Conservation (phyloP, 2,888 invertebrate species). For the Periphyllus acericola region DNA sequence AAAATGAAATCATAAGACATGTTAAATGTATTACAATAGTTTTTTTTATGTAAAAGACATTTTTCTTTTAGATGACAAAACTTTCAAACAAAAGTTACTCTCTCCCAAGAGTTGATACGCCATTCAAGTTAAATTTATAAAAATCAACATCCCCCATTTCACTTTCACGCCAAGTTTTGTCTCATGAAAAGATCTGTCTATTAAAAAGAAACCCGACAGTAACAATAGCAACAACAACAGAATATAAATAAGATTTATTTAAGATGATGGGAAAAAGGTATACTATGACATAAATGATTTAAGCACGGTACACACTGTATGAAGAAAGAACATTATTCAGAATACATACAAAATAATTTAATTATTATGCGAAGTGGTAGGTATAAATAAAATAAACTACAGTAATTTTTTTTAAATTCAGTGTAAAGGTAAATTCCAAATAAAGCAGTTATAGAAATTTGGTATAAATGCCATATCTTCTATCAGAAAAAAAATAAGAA, state of each 20-base stretch:
- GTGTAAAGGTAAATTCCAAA: neutral
- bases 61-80: slow-evolving; percentile 22
- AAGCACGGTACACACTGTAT: neutral
- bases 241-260: slow-evolving; percentile 48
- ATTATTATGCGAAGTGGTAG: neutral
- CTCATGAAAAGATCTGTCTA: slow-evolving; percentile 26
- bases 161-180: slow-evolving; percentile 28
- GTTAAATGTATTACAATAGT: neutral
- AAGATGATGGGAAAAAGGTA: slow-evolving; percentile 21
- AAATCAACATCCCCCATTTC: slow-evolving; percentile 19
- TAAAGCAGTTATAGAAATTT: neutral
- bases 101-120: neutral
- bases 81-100: slow-evolving; percentile 30
- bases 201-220: neutral
- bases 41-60: slow-evolving; percentile 4
- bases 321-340: neutral
- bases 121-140: slow-evolving; percentile 29
- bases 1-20: neutral
- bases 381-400: neutral
- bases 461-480: too few relatives aligned
- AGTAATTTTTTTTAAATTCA: too few relatives aligned
- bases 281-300: neutral
- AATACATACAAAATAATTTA: neutral
- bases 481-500: too few relatives aligned
- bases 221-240: slow-evolving; percentile 1